phyloP scores from a whole-genome alignment of 1,140 invertebrate genomes.

The Heliconius hermathena region DNA sequence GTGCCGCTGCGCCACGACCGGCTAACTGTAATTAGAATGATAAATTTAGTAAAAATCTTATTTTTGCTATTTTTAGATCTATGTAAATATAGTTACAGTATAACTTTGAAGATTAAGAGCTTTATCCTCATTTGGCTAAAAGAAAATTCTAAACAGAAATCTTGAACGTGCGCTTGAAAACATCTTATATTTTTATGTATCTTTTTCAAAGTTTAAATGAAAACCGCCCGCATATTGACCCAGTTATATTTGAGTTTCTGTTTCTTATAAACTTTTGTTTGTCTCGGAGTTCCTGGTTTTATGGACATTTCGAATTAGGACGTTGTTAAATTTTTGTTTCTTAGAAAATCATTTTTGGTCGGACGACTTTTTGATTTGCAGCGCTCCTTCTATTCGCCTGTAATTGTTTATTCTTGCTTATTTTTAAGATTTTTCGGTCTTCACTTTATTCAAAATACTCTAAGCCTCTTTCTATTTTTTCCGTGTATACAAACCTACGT shows the following conservation, averaged over 20 bases:
- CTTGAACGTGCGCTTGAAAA: constrained; percentile 9
- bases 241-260: constrained; percentile 50
- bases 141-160: not conserved
- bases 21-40: no score
- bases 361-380: constrained; percentile 11
- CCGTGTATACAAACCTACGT: no score
- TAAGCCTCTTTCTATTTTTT: no score
- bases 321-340: not conserved
- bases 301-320: constrained; percentile 26
- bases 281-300: constrained; percentile 37
- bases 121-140: not conserved
- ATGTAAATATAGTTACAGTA: not conserved
- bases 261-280: constrained; percentile 46
- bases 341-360: constrained; percentile 3
- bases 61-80: not conserved
- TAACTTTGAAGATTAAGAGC: not conserved
- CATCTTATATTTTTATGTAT: constrained; percentile 29
- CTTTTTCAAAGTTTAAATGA: constrained; percentile 38
- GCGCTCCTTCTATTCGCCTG: not conserved
- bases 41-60: not conserved
- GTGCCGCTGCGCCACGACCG: no score
- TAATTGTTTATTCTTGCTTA: not conserved
- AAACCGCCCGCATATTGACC: constrained; percentile 50
- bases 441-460: no score
- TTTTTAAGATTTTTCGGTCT: not conserved